Conservation (phyloP, 2,797 vertebrate species). For the Merluccius polli region DNA sequence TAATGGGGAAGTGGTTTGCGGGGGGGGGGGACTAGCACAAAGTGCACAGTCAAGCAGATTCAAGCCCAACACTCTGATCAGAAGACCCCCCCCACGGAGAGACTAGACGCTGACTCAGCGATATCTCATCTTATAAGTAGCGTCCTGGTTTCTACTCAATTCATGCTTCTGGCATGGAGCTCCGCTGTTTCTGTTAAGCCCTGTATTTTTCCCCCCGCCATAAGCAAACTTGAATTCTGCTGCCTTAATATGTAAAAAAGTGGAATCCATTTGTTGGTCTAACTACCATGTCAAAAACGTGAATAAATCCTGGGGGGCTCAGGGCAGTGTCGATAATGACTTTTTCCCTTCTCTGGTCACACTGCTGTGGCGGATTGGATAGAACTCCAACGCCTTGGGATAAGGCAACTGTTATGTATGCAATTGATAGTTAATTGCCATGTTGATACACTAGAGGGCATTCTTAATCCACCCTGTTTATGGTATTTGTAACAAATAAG, state of each 20-base stretch:
- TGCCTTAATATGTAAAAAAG: conserved; percentile 22
- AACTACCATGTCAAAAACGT: conserved; percentile 30
- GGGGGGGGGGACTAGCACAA: conserved; percentile 20
- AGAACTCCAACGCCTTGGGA: neutral
- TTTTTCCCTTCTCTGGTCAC: neutral
- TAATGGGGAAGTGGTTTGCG: conserved; percentile 9
- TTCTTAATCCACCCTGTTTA: no score
- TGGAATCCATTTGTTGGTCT: conserved; percentile 34
- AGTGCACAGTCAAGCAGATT: conserved; percentile 41
- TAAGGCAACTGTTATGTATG: neutral
- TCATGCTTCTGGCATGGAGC: conserved; percentile 27
- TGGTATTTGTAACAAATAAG: no score
- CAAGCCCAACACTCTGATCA: conserved; percentile 32
- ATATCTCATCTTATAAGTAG: conserved; percentile 19
- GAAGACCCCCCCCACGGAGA: conserved; percentile 23
- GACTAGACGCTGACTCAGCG: conserved; percentile 46
- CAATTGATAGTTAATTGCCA: no score
- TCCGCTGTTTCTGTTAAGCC: conserved; percentile 20
- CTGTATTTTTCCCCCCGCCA: conserved; percentile 10
- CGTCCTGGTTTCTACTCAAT: conserved; percentile 26
- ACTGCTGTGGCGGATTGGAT: neutral
- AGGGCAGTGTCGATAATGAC: neutral
- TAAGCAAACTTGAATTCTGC: conserved; percentile 25
- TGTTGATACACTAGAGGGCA: no score
- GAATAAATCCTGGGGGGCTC: conserved; percentile 30